These are phyloP conservation scores for Elymnias hypermnestra DNA, from an alignment of 1,140 invertebrate species.

Conservation along the genomic window DNA sequence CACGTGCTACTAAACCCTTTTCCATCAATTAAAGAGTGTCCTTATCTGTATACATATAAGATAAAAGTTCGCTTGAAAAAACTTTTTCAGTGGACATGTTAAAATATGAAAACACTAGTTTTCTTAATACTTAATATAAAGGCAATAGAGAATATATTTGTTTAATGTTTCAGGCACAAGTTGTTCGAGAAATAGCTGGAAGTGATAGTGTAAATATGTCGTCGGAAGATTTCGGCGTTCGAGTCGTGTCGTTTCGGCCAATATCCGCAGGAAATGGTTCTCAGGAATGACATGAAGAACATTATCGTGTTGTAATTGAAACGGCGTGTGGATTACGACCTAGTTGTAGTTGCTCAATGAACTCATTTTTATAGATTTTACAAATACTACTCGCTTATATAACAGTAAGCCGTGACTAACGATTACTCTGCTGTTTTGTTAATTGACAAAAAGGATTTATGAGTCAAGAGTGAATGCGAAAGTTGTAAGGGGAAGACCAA, in stretches of 20 bases:
- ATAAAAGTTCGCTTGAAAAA: conserved; percentile 12
- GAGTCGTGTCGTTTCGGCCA: conserved; percentile 40
- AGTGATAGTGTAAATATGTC: conserved; percentile 59
- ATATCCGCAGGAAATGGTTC: conserved; percentile 67
- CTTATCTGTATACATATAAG: conserved; percentile 10
- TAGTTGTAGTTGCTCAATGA: conserved; percentile 19
- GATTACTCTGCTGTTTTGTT: too few relatives aligned
- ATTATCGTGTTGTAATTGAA: conserved; percentile 66
- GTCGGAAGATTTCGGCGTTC: conserved; percentile 51
- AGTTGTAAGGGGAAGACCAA: too few relatives aligned
- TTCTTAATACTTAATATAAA: too few relatives aligned
- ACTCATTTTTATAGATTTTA: conserved; percentile 4
- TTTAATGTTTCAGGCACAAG: conserved; percentile 10
- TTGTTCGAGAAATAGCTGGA: conserved; percentile 31
- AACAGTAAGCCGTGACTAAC: too few relatives aligned
- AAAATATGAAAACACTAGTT: too few relatives aligned
- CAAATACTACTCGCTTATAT: background rate
- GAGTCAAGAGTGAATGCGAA: too few relatives aligned
- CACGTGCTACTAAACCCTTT: conserved; percentile 37
- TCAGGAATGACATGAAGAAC: conserved; percentile 39
- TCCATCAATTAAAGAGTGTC: conserved; percentile 9
- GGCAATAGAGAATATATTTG: conserved; percentile 12
- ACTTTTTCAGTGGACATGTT: background rate
- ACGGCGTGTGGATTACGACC: conserved; percentile 58
- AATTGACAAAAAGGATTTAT: too few relatives aligned